Base-by-base conservation (phyloP, 2,797 vertebrate species). In the Sebastes nivosus region DNA sequence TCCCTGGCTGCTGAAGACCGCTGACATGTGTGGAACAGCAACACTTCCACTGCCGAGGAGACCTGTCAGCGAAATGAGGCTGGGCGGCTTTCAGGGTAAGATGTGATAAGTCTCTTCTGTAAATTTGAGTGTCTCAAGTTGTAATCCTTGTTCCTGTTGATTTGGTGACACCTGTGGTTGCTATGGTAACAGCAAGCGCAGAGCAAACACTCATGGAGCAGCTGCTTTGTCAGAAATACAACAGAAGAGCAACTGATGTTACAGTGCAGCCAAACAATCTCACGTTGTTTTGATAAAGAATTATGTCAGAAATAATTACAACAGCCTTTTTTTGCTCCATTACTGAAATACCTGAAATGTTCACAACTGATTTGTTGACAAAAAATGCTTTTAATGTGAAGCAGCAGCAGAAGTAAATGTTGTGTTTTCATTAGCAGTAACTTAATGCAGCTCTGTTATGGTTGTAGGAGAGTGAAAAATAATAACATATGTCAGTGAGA, bases 1-100 rank as follows among this genome's bases (percentile, higher is more conserved):
- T 16, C 90, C 94, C 13, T 92, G 93, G 86, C 85, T 94, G 55
- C 87, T 93, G 77, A 96, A 93, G 84, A 75, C 90, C 5, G 64
- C 88, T 0, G 96, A 97, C 8, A 81, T 96, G 80, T 95, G 93
- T 24, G 89, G 93, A 9, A 97, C 96, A 12, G 93, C 96, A 6
- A 97, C 96, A 1, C 92, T 97, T 58, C 97, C 96, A 0, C 91
- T 97, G 86, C 96, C 96, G 0, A 94, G 94, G 84, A 95, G 95
- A 83, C 96, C 96, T 10, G 92, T 83, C 68, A 95, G 89, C 20
- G 96, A 97, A 54, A 89, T 94, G 61, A 94, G 95, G 60, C 85
- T 94, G 64, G 95, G 94, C 0, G 95, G 96, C 64, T 95, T 96
- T 30, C 91, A 96, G 71, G 96, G 96, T 97, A 80, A 75, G 81